A percentile compares a stretch with the other conserved stretches of the same genome.
These are phyloP conservation scores for Unio pictorum DNA, from an alignment of 2,888 invertebrate genomes.

Conservation along the genomic window DNA sequence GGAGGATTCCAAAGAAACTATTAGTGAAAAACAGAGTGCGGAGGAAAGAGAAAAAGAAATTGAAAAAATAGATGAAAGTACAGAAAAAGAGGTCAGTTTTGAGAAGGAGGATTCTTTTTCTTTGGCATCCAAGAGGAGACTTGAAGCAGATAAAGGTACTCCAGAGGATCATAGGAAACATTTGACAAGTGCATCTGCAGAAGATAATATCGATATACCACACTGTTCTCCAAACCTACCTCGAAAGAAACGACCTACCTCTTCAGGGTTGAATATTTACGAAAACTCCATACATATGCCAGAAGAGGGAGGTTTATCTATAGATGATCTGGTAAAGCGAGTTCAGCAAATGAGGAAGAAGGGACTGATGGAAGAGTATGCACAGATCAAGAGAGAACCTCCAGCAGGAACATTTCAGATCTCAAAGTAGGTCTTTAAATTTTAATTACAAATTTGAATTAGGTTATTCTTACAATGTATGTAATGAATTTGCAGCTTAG, in stretches of 20 bases:
- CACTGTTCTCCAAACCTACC: slow-evolving; percentile 25
- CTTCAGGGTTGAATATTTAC: slow-evolving; percentile 48
- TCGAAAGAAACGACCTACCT: slow-evolving; percentile 55
- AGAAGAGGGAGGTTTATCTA: slow-evolving; percentile 73
- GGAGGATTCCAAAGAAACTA: slow-evolving; percentile 61
- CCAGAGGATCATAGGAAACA: slow-evolving; percentile 2
- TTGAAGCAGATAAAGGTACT: slow-evolving; percentile 13
- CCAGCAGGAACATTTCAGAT: slow-evolving; percentile 90
- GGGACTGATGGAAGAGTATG: slow-evolving; percentile 90
- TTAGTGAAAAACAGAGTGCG: slow-evolving; percentile 79
- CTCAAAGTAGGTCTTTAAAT: slow-evolving; percentile 79
- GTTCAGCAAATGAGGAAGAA: slow-evolving; percentile 83
- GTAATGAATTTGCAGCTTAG: too few relatives aligned
- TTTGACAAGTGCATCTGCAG: slow-evolving; percentile 6
- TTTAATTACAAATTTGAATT: neutral
- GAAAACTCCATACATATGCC: slow-evolving; percentile 65
- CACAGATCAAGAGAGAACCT: slow-evolving; percentile 86
- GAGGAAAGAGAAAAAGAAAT: slow-evolving; percentile 72
- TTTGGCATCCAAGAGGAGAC: slow-evolving; percentile 31
- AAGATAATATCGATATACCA: slow-evolving; percentile 1
- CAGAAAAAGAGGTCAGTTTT: slow-evolving; percentile 49
- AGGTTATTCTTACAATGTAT: neutral
- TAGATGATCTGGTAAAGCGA: slow-evolving; percentile 84
- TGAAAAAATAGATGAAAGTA: slow-evolving; percentile 42
- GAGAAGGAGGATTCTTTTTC: slow-evolving; percentile 41